phyloP scores from a whole-genome alignment of 2,888 invertebrate species.

The Diachrysia chrysitis region DNA sequence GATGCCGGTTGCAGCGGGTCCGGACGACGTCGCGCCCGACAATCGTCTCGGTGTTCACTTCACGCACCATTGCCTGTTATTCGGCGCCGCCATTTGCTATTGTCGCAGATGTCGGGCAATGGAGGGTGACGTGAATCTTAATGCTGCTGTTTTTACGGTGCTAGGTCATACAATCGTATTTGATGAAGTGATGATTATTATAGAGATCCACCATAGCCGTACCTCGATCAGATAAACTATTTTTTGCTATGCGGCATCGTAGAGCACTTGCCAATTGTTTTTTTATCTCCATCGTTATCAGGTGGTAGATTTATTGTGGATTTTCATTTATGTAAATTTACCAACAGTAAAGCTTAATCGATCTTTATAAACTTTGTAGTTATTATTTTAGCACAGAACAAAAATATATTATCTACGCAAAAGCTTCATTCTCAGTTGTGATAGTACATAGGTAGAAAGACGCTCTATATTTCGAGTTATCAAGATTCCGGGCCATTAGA shows the following conservation, averaged over 20 bases:
- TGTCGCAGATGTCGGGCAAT: slow-evolving; percentile 12
- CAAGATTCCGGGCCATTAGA: slow-evolving; percentile 19
- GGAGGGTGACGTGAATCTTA: not conserved
- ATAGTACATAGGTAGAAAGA: not conserved
- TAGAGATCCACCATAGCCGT: slow-evolving; percentile 17
- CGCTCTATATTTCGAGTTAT: not conserved
- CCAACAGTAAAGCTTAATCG: too few relatives aligned
- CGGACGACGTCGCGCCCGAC: slow-evolving; percentile 5
- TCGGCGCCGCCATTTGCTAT: slow-evolving; percentile 13
- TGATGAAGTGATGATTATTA: slow-evolving; percentile 27
- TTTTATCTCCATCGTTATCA: too few relatives aligned
- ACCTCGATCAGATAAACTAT: slow-evolving; percentile 38
- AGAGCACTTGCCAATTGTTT: slow-evolving; percentile 14
- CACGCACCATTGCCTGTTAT: slow-evolving; percentile 37
- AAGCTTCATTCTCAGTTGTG: not conserved
- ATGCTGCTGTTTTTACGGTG: not conserved
- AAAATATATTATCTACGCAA: not conserved
- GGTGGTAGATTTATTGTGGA: too few relatives aligned
- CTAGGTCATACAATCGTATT: slow-evolving; percentile 24
- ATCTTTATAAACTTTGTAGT: not conserved
- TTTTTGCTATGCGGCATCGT: slow-evolving; percentile 24
- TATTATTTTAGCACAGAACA: not conserved
- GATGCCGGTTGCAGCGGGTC: slow-evolving; percentile 39
- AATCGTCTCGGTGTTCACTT: slow-evolving; percentile 23
- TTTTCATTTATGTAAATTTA: too few relatives aligned